Evolutionary conservation across 2,888 invertebrate genomes (phyloP), one percentile per base, ranked within the genome.

Genomic region (Pseudococcus jackbeardsleyi): DNA sequence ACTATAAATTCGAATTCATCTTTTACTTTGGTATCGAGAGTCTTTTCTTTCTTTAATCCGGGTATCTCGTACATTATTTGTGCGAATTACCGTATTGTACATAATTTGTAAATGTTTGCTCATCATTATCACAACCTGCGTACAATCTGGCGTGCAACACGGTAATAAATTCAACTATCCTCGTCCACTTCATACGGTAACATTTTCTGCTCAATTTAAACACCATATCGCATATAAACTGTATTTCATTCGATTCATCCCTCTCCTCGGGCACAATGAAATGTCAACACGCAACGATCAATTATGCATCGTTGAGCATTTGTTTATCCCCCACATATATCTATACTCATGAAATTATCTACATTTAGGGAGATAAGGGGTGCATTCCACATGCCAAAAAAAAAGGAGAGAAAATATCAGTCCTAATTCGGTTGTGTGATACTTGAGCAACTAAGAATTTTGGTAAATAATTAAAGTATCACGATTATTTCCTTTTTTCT

Each of bases 161-260:
- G n/a, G 33, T 82, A 82, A 82, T 82, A 39, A 82, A 77, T 77
- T 46, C 46, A 82, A 19, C 72, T 72, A 72, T 82, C 46, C 46
- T 46, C 79, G 19, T 42, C 79, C 79, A 42, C 42, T 82, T 82
- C 46, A 82, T 82, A 82, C 17, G 46, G n/a, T 33, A 46, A 82
- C 39, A 82, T 82, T 82, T 82, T 82, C 39, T 39, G 46, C 42
- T 82, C 26, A 82, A 82, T 82, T 82, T 82, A n/a, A 82, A 82
- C 79, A 15, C 33, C 39, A 39, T 77, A 77, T 77, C 39, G 77
- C 77, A 42, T 77, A 77, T 77, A 77, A 77, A 77, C 39, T 77
- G 77, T 77, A 39, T 39, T 77, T 77, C 77, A 77, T 42, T 77
- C 77, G 33, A 39, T 39, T 15, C 64, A 64, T 64, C 64, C 22